A percentile compares a stretch with the other conserved stretches of the same genome.
These are phyloP conservation scores for Daktulosphaira vitifoliae DNA, from an alignment of 1,140 invertebrate genomes.

Conservation along the genomic window DNA sequence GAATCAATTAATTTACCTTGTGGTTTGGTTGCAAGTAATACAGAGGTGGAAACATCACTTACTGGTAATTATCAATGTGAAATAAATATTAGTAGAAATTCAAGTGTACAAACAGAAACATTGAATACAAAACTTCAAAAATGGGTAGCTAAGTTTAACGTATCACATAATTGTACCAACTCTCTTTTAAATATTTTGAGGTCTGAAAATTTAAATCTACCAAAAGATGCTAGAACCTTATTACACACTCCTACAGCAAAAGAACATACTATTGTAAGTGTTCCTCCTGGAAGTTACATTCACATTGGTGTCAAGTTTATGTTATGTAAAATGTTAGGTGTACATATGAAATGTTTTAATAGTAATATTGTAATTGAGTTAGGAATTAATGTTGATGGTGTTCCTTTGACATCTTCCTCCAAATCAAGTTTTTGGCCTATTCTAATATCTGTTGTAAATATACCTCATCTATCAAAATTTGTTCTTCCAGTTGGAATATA, in stretches of 20 bases:
- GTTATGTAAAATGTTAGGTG: neutral
- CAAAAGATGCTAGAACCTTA: neutral
- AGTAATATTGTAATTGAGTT: neutral
- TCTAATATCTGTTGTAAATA: neutral
- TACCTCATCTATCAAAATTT: too few species aligned
- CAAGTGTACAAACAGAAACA: neutral
- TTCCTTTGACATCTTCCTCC: neutral
- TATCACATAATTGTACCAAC: neutral
- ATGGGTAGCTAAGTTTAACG: neutral
- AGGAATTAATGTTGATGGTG: neutral
- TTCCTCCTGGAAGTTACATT: conserved; percentile 1
- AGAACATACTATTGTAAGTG: too few species aligned
- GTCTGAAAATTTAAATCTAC: neutral
- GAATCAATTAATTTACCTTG: too few species aligned
- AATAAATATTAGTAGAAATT: neutral
- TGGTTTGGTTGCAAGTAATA: too few species aligned
- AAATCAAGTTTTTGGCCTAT: conserved; percentile 8
- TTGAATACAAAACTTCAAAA: neutral
- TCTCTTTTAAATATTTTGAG: neutral
- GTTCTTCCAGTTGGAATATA: neutral
- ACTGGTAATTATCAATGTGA: neutral
- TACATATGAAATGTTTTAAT: neutral
- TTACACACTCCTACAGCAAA: neutral
- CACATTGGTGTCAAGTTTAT: neutral
- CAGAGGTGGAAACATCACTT: too few species aligned